Conservation (phyloP, 2,797 vertebrate species). For the Fratercula arctica region DNA sequence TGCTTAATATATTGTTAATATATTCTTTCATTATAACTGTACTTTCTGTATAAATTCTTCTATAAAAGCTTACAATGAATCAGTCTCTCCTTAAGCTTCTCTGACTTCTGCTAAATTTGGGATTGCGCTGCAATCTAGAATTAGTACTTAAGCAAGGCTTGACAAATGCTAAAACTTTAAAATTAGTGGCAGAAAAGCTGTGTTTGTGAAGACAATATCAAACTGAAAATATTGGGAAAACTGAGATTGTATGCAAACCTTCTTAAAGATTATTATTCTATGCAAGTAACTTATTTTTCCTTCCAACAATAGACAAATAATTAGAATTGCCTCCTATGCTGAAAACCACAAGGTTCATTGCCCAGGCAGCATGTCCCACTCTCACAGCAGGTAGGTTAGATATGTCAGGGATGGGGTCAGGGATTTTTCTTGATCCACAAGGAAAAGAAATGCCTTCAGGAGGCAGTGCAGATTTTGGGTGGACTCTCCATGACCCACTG, state of each 20-base stretch:
- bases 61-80: not conserved
- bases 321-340: not conserved
- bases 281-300: not conserved
- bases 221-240: not conserved
- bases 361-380: not conserved
- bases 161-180: not conserved
- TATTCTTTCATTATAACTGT: not conserved
- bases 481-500: not conserved
- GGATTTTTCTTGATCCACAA: not conserved
- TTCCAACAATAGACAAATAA: not conserved
- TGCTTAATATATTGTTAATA: not conserved
- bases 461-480: not conserved
- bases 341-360: not conserved
- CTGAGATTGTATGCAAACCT: not conserved
- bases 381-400: not conserved
- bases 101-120: not conserved
- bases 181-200: not conserved
- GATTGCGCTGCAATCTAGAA: not conserved
- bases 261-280: not conserved
- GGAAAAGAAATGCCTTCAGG: not conserved
- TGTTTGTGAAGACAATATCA: not conserved
- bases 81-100: not conserved
- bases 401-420: not conserved
- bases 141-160: not conserved
- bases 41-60: not conserved